Base-by-base conservation (phyloP, 2,113 vertebrate genomes). In the Urocitellus parryii region DNA sequence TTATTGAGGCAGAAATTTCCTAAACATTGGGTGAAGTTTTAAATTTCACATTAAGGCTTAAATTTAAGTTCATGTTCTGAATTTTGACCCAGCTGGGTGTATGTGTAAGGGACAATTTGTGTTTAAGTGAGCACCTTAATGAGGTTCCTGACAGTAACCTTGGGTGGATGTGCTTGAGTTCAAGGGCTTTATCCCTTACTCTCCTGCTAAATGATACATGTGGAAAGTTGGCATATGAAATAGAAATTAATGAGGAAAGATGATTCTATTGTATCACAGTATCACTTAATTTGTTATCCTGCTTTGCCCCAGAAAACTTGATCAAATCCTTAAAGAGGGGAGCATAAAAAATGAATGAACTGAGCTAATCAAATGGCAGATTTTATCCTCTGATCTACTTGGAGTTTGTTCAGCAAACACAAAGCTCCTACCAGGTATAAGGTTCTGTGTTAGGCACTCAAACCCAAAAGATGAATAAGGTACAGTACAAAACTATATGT, bases 41-140 rank as follows among this genome's bases (percentile, higher is more conserved):
- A 78, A 27, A 88, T 73, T 93, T 24, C 56, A 93, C 5, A 96
- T 39, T 81, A 91, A 51, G 72, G 17, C 13, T 67, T 96, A 78
- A 84, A 20, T 25, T 45, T 39, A 63, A 53, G 3, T 39, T 7
- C 1, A 53, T 8, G 16, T 67, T 93, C 80, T 80, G 32, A 92
- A 73, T 76, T 86, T 86, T 87, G 39, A 76, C 25, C 3, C 51
- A 92, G 11, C 5, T 42, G 16, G 20, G 1, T 93, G 2, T 53
- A 48, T 77, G 67, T 76, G 0, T 67, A 90, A 74, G 8, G 34
- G 45, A 63, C 37, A 81, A 81, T 34, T 1, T 1, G 4, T 39
- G 11, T 56, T 92, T 51, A 68, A 45, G 45, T 74, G 53, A 91
- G 73, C 34, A 74, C 78, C 20, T 96, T 96, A 6, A 45, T 74